Base-by-base conservation (phyloP, 2,113 vertebrate genomes). In the Rhabdornis inornatus region DNA sequence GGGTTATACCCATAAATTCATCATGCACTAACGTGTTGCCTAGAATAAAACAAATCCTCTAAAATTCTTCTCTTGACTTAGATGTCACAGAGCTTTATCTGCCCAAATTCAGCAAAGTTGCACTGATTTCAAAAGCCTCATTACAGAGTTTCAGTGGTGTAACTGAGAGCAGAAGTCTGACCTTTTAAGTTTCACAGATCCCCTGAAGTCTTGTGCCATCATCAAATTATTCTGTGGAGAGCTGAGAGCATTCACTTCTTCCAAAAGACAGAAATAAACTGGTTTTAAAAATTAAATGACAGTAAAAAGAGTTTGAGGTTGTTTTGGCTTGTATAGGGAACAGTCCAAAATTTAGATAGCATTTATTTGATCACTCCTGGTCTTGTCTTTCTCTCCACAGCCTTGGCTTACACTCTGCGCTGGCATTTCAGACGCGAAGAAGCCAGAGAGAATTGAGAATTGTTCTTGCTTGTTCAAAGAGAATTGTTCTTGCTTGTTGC, bases 111-210 rank as follows among this genome's bases (percentile, higher is more conserved):
- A 83, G 23, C 31, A 52, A 1, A 79, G 23, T 3, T 65, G 20
- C 27, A 40, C 9, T 61, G 28, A 70, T 72, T 95, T 90, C n/a
- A 77, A 11, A 52, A 79, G 53, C 6, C 9, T 31, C 78, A 60
- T 39, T 74, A 55, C 10, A 72, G 57, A 28, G 15, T 69, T 80
- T 87, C 89, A 84, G 28, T 66, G 64, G 70, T 79, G 82, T 79
- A 96, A 91, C 70, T 71, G 91, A 95, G 94, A 96, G 92, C 87
- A 94, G 47, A 91, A 71, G 56, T 76, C 35, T 50, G 68, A 87
- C 59, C 47, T 50, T 78, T 61, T 33, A 56, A 69, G 45, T 90
- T 90, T 89, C 33, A 65, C 12, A 70, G 78, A 52, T 14, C 23
- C 17, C 21, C 23, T 64, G 28, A 87, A 89, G 50, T 55, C 33